Base-by-base conservation (phyloP, 2,888 invertebrate species). In the Ormyrus nitidulus region DNA sequence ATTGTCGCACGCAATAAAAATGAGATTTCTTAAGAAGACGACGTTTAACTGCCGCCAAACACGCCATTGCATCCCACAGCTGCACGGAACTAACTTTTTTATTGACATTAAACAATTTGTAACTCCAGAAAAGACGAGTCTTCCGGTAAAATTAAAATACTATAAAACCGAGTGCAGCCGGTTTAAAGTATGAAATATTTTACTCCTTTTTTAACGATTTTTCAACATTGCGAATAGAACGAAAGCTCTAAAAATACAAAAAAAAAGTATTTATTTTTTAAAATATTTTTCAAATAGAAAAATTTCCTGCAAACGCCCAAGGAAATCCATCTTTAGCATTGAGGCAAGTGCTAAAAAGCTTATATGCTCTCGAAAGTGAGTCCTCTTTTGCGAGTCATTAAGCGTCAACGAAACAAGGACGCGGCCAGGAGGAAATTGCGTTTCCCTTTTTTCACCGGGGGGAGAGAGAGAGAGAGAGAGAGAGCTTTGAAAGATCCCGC, bases 351-450 rank as follows among this genome's bases (percentile, higher is more conserved):
- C 34, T 34, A 34, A 34, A 34, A 4, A 34, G 34, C 34, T 34
- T 34, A 34, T 34, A 34, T 34, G 0, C 34, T 34, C 34, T 34
- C 34, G 34, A 34, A 34, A 34, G 34, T 34, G 34, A 34, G 34
- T 34, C 34, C 34, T 34, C 34, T 34, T 76, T 72, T 49, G 54
- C 75, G 80, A 80, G 54, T 81, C 69, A 79, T 80, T 75, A 81
- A 77, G 54, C 61, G 13, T 73, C 58, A 9, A 58, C 34, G 65
- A 49, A 59, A 59, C 64, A 51, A 77, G 34, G 69, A 68, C 53
- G 34, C 34, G 51, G 49, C 59, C 46, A 19, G 48, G 6, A 51
- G 88, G 87, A 89, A 89, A 89, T 89, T 87, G 86, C 86, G 84
- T 86, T 85, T 6, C n/a, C 7, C 44, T 56, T 59, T 56, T 76